phyloP scores from a whole-genome alignment of 2,888 invertebrate genomes.

The Myopa tessellatipennis region DNA sequence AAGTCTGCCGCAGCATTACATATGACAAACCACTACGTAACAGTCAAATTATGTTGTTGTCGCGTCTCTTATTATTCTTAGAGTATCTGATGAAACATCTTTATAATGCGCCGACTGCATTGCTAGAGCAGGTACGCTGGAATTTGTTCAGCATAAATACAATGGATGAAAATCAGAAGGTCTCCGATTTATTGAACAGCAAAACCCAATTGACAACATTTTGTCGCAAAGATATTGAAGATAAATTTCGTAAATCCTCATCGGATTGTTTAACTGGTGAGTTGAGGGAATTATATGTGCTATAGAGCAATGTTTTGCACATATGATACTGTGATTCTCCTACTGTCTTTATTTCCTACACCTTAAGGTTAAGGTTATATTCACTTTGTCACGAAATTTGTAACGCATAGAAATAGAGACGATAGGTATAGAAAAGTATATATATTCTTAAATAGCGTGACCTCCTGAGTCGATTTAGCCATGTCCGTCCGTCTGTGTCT shows the following conservation, averaged over 20 bases:
- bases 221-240: constrained; percentile 80
- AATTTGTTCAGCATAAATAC: constrained; percentile 78
- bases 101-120: constrained; percentile 89
- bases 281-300: constrained; percentile 24
- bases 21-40: constrained; percentile 65
- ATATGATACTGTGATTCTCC: no score
- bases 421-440: no score
- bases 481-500: no score
- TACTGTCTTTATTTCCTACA: no score
- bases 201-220: constrained; percentile 76
- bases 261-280: constrained; percentile 65
- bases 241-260: constrained; percentile 75
- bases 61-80: constrained; percentile 85
- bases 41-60: constrained; percentile 82
- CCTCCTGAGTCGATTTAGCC: no score
- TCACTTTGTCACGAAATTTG: no score
- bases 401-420: no score
- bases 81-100: constrained; percentile 96
- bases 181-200: constrained; percentile 68
- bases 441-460: no score
- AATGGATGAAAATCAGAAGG: constrained; percentile 71
- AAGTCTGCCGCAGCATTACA: constrained; percentile 71
- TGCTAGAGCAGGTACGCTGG: constrained; percentile 90
- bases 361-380: no score
- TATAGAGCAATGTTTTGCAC: no score